Conservation (phyloP, 2,113 vertebrate genomes). For the Patagioenas fasciata region DNA sequence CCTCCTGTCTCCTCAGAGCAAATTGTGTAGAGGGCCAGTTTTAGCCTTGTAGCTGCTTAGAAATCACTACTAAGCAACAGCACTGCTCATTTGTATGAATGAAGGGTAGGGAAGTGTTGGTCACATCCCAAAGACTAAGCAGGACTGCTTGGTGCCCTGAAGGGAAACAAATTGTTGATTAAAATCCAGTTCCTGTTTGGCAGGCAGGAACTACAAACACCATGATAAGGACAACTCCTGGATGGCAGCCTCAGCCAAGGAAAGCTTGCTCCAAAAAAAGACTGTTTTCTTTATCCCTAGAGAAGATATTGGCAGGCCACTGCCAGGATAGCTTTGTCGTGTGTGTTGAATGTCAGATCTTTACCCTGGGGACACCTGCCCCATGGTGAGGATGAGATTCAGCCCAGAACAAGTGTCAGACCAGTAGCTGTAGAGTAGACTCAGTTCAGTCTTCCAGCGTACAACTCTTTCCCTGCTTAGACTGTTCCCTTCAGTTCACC, state of each 20-base stretch:
- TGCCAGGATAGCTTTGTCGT: neutral
- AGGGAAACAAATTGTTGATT: slow-evolving; percentile 63
- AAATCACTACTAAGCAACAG: slow-evolving; percentile 20
- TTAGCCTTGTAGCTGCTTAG: neutral
- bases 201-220: slow-evolving; percentile 2
- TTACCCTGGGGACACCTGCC: neutral
- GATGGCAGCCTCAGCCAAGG: slow-evolving; percentile 30
- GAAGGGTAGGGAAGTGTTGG: slow-evolving; percentile 15
- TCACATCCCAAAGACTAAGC: slow-evolving; percentile 49
- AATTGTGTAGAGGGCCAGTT: neutral
- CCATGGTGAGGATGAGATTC: neutral
- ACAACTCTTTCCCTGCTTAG: neutral
- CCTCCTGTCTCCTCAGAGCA: neutral
- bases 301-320: neutral
- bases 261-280: neutral
- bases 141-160: slow-evolving; percentile 41
- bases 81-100: slow-evolving; percentile 38
- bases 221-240: slow-evolving; percentile 39
- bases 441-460: neutral
- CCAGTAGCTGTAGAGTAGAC: neutral
- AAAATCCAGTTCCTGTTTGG: slow-evolving; percentile 62
- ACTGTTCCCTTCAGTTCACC: neutral
- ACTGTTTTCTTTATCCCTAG: neutral
- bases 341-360: neutral
- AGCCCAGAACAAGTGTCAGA: neutral